A percentile compares a stretch with the other conserved stretches of the same genome.
These are phyloP conservation scores for Mixornis gularis DNA, from an alignment of 2,113 vertebrate genomes.

Conservation along the genomic window DNA sequence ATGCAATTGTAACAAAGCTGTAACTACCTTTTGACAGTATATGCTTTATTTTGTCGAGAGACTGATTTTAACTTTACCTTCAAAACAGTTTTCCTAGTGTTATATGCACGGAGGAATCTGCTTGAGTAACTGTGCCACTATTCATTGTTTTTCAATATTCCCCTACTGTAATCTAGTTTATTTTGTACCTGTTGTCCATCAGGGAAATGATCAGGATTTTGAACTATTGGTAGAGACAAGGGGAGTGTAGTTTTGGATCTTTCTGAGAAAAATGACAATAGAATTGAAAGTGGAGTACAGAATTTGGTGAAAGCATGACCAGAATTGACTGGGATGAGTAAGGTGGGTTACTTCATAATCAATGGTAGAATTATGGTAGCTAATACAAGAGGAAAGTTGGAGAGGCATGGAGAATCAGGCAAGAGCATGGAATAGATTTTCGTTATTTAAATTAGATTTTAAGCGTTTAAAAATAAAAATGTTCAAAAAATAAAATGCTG, in stretches of 20 bases:
- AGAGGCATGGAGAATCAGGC: background rate
- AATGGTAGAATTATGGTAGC: background rate
- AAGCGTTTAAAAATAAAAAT: background rate
- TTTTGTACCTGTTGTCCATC: background rate
- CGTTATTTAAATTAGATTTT: background rate
- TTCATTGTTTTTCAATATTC: background rate
- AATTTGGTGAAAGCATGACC: background rate
- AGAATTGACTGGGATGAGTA: background rate
- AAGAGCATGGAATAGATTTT: background rate
- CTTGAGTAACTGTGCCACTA: background rate
- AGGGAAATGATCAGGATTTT: background rate
- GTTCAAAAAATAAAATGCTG: background rate
- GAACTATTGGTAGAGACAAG: background rate
- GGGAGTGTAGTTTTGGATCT: background rate
- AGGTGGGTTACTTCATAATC: background rate
- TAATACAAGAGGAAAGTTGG: background rate
- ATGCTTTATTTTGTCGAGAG: background rate
- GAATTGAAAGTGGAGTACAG: background rate
- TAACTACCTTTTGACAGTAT: background rate
- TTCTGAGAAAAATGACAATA: background rate
- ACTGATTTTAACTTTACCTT: background rate
- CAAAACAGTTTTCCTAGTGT: background rate
- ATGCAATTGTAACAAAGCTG: background rate
- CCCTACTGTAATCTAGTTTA: background rate
- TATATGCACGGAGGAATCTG: background rate